Evolutionary conservation across 35 echinoderm and acorn worm species (phyloP).

Genomic region (Antedon bifida): DNA sequence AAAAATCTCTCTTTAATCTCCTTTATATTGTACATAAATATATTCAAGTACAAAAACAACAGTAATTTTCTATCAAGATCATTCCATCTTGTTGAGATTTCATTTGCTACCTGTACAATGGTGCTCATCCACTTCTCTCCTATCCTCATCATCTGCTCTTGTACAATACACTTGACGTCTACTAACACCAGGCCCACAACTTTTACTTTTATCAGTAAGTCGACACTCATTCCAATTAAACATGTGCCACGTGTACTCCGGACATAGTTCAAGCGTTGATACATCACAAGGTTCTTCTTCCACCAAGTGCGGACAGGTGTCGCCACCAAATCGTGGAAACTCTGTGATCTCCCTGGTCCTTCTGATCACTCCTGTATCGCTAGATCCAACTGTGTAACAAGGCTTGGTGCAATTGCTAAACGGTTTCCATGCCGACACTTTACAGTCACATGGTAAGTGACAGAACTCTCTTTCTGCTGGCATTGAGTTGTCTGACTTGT

Average conservation of each 20-base stretch:
- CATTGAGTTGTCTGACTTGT: conserved; percentile 4
- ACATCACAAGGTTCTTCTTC: conserved; percentile 28
- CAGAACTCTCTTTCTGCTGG: conserved; percentile 41
- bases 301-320: conserved; percentile 33
- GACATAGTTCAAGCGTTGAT: conserved; percentile 33
- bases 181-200: conserved; percentile 61
- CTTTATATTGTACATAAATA: too few relatives aligned
- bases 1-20: too few relatives aligned
- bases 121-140: conserved; percentile 37
- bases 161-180: conserved; percentile 74
- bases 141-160: conserved; percentile 15
- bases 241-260: conserved; percentile 37
- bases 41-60: too few relatives aligned
- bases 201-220: conserved; percentile 3
- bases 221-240: conserved; percentile 68
- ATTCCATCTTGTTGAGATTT: too few relatives aligned
- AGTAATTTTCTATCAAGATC: too few relatives aligned
- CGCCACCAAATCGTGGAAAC: conserved; percentile 44
- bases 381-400: conserved; percentile 19
- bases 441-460: conserved; percentile 62
- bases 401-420: conserved; percentile 57
- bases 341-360: conserved; percentile 22
- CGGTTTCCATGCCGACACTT: conserved; percentile 39
- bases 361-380: conserved; percentile 17
- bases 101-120: conserved; percentile 34